Evolutionary conservation across 2,888 invertebrate species (phyloP), one percentile per base, ranked within the genome.

Genomic region (Lasioglossum leucozonium): DNA sequence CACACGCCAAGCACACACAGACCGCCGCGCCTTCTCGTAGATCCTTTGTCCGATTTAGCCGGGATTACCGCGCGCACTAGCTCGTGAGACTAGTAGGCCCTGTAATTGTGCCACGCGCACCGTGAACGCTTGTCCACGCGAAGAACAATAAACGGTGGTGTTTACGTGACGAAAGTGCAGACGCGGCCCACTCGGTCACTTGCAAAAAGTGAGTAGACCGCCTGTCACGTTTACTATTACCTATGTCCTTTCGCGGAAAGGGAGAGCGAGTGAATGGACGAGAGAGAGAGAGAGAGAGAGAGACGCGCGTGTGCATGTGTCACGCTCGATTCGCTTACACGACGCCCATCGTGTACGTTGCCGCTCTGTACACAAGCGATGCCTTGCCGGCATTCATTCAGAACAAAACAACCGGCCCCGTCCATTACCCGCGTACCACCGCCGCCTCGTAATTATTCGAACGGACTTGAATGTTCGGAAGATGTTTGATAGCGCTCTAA

Each of bases 151-250:
- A 90, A 77, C 75, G 81, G 85, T 85, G 79, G 86, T 91, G 88
- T 82, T 88, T 81, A 78, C 89, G 91, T 89, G 92, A 90, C 90
- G 87, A 91, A 88, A 91, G 90, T 90, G 91, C 89, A 87, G 89
- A 92, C 91, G 82, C 88, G 77, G 84, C 87, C 72, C 74, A 81
- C 79, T 85, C 87, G 92, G 88, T 91, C 91, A 89, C 89, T 91
- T 90, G 83, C 74, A 71, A 91, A 91, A 92, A 92, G 93, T 93
- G 87, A 92, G 93, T 93, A 91, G 47, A 74, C 37, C 51, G 51
- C 37, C 76, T 67, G 77, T 76, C 78, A 73, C 76, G 72, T 77
- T 86, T 77, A 75, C 77, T 47, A 72, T 81, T 65, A 77, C n/a
- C 47, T 72, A 55, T 65, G 76, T 26, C 30, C 30, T 26, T 30